Percentiles rank a stretch among this genome's conserved stretches.
Conservation (phyloP, 2,113 vertebrate species). For the Mobula hypostoma region DNA sequence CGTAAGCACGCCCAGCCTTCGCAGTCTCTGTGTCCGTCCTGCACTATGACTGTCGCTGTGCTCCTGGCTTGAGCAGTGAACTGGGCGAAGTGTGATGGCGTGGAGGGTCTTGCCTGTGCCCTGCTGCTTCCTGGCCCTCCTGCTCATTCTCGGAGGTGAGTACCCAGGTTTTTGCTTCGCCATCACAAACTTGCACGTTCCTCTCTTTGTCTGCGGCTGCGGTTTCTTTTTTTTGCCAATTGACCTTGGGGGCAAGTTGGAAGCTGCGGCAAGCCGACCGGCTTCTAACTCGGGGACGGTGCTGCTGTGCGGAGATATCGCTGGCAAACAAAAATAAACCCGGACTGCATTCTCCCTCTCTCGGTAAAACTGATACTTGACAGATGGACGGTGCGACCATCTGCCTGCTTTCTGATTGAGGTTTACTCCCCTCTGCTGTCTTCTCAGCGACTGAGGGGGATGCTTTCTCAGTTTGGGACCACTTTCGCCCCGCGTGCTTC, state of each 20-base stretch:
- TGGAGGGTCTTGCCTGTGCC: neutral
- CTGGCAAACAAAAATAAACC: neutral
- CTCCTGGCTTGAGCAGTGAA: neutral
- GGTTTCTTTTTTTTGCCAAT: neutral
- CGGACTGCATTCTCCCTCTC: neutral
- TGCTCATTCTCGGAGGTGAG: slow-evolving; percentile 6
- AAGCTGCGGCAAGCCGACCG: neutral
- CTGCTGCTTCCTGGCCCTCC: neutral
- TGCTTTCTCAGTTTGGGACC: neutral
- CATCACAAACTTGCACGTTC: neutral
- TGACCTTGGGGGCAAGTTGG: slow-evolving; percentile 10
- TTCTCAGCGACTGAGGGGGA: neutral
- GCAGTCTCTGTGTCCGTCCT: neutral
- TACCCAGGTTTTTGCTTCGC: neutral
- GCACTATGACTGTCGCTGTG: slow-evolving; percentile 6
- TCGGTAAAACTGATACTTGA: neutral
- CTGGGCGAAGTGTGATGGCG: neutral
- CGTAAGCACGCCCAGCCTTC: neutral
- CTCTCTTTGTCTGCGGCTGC: neutral
- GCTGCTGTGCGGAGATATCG: too few species aligned
- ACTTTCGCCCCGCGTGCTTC: neutral
- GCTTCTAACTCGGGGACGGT: neutral
- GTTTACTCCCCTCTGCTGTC: neutral
- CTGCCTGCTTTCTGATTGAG: neutral
- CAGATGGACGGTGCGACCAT: neutral